Evolutionary conservation across 1,140 invertebrate species (phyloP).

Genomic region (Brachionus paranguensis): DNA sequence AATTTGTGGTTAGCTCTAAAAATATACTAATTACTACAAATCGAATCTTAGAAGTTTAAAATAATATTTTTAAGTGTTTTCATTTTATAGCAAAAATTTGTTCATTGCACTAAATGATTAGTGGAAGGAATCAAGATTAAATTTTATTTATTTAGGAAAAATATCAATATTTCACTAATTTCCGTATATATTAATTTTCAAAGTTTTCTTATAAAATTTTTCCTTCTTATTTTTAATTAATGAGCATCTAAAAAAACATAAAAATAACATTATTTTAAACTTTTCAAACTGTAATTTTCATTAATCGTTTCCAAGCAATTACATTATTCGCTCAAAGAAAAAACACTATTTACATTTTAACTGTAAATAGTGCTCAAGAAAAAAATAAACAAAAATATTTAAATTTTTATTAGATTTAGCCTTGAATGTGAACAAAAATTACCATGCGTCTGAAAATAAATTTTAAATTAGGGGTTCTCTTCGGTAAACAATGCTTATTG

Average conservation of each 20-base stretch:
- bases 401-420: constrained; percentile 1
- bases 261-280: neutral
- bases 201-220: neutral
- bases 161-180: no score
- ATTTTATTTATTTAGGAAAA: neutral
- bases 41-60: neutral
- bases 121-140: no score
- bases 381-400: neutral
- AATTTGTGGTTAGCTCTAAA: neutral
- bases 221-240: neutral
- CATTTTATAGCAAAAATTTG: neutral
- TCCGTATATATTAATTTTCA: neutral
- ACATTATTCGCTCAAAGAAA: constrained; percentile 8
- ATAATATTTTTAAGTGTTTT: neutral
- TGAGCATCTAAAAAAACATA: neutral
- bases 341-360: neutral
- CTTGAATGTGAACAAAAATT: neutral
- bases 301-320: constrained; percentile 24
- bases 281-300: neutral
- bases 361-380: neutral
- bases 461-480: neutral
- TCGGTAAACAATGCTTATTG: neutral
- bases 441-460: neutral
- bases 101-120: no score
- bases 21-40: neutral